Evolutionary conservation across 2,797 vertebrate species (phyloP).

Genomic region (Gymnoscopelus microlampas): DNA sequence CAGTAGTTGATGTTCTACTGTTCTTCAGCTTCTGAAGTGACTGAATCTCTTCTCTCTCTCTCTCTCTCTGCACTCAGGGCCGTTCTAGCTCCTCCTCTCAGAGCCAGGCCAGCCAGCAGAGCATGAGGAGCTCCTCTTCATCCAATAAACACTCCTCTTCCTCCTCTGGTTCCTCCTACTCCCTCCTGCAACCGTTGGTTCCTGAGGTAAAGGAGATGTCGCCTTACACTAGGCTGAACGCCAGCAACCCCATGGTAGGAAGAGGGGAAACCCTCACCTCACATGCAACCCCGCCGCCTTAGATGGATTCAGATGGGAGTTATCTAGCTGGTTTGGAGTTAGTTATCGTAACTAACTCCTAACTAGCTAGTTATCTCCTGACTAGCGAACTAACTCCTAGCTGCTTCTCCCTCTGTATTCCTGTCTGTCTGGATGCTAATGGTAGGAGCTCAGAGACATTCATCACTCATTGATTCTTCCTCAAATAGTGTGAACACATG

Average conservation of each 20-base stretch:
- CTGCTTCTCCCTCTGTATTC: constrained; percentile 35
- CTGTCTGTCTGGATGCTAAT: constrained; percentile 65
- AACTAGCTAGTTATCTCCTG: constrained; percentile 40
- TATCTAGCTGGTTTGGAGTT: too few species aligned
- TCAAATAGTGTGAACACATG: too few species aligned
- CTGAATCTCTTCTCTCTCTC: neutral
- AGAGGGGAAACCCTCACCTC: constrained; percentile 52
- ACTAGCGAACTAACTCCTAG: too few species aligned
- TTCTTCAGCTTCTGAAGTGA: neutral
- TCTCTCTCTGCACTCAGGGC: constrained; percentile 53
- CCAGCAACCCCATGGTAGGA: constrained; percentile 78
- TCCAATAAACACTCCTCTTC: constrained; percentile 73
- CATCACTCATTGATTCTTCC: too few species aligned
- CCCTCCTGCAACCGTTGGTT: constrained; percentile 79
- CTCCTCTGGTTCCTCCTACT: constrained; percentile 75
- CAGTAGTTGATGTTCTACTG: neutral
- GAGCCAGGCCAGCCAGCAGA: constrained; percentile 71
- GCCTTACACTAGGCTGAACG: constrained; percentile 82
- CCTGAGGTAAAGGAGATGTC: constrained; percentile 82
- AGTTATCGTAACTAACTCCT: too few species aligned
- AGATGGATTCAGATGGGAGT: neutral
- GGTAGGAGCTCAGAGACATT: constrained; percentile 21
- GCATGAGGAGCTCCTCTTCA: constrained; percentile 75
- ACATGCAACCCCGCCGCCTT: constrained; percentile 17
- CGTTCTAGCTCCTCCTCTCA: constrained; percentile 77